A percentile compares a stretch with the other conserved stretches of the same genome.
Conservation (phyloP, 2,113 vertebrate genomes). For the Nyctereutes procyonoides region DNA sequence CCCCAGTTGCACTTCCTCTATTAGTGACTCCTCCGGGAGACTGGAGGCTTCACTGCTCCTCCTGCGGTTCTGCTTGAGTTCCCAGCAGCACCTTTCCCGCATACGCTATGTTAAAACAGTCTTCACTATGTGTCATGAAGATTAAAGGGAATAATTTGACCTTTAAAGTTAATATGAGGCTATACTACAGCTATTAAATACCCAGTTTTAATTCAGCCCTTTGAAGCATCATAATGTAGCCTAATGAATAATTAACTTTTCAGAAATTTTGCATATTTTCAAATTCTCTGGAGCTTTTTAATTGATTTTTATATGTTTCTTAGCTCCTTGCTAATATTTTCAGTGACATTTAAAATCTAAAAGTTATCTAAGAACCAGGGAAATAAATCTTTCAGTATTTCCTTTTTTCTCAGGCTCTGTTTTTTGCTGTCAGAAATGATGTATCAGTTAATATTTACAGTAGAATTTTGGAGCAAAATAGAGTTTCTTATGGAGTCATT, state of each 20-base stretch:
- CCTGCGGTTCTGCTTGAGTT: too few relatives aligned
- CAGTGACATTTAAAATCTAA: slow-evolving; percentile 36
- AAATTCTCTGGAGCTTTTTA: neutral
- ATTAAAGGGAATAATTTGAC: slow-evolving; percentile 35
- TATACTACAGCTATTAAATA: slow-evolving; percentile 13
- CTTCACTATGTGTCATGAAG: neutral
- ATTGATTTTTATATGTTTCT: neutral
- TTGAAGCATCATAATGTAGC: slow-evolving; percentile 1
- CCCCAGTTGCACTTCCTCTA: too few relatives aligned
- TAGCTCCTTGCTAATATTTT: slow-evolving; percentile 33
- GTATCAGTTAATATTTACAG: neutral
- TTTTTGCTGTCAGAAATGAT: neutral
- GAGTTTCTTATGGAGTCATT: neutral
- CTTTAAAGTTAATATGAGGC: slow-evolving; percentile 40
- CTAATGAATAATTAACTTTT: slow-evolving; percentile 64
- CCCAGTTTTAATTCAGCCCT: slow-evolving; percentile 44
- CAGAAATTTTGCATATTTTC: slow-evolving; percentile 45
- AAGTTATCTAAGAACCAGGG: slow-evolving; percentile 19
- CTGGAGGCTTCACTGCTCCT: too few relatives aligned
- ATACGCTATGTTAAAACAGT: neutral
- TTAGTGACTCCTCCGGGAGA: too few relatives aligned
- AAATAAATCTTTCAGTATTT: slow-evolving; percentile 20
- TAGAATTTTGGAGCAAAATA: neutral
- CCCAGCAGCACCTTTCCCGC: neutral
- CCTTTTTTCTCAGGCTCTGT: neutral